Conservation (phyloP, 1,140 invertebrate genomes). For the Macrotrachela quadricornifera region DNA sequence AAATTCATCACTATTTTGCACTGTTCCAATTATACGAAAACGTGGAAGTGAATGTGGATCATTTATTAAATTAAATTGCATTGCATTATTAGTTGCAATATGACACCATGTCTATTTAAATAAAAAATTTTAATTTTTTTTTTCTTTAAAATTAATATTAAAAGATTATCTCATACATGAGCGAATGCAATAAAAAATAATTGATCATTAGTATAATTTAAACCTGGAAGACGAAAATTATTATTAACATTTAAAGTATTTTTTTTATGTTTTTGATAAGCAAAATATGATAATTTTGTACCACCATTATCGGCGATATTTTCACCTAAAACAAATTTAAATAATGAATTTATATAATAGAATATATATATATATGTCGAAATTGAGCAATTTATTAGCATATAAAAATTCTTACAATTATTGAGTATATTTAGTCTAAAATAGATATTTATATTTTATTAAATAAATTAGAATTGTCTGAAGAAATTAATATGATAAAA, state of each 20-base stretch:
- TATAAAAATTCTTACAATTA: too few species aligned
- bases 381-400: too few species aligned
- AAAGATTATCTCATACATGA: conserved; percentile 15
- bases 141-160: not conserved
- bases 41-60: conserved; percentile 17
- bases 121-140: not conserved
- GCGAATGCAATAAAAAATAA: conserved; percentile 44
- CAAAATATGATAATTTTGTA: conserved; percentile 29
- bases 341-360: too few species aligned
- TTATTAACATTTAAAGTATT: too few species aligned
- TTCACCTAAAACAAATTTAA: conserved; percentile 31
- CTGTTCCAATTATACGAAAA: conserved; percentile 19
- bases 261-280: not conserved
- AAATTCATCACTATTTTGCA: conserved; percentile 23
- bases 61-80: conserved; percentile 13
- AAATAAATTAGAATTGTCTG: too few species aligned
- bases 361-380: too few species aligned
- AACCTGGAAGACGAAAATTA: too few species aligned
- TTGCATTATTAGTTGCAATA: conserved; percentile 12
- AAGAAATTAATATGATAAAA: too few species aligned
- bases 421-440: too few species aligned
- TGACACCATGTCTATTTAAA: conserved; percentile 19
- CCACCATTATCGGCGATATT: conserved; percentile 37
- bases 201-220: conserved; percentile 29
- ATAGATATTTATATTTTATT: too few species aligned